Evolutionary conservation across 2,113 vertebrate species (phyloP).

Genomic region (Amia ocellicauda): DNA sequence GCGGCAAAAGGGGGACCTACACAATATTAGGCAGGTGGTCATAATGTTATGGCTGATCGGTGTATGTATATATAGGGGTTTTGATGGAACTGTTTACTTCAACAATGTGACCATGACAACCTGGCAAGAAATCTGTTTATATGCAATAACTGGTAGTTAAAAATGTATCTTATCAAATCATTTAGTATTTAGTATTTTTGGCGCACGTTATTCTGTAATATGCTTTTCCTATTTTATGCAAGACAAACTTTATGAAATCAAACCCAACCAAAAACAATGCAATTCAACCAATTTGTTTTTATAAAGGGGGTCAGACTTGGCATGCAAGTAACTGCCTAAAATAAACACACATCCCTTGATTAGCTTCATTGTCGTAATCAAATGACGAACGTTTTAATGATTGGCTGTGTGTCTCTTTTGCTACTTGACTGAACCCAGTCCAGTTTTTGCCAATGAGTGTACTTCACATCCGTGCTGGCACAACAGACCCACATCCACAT

Average conservation of each 20-base stretch:
- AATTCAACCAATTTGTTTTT: conserved; percentile 37
- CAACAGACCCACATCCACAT: background rate
- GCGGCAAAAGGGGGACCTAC: no score
- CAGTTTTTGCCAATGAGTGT: conserved; percentile 14
- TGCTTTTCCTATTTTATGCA: conserved; percentile 21
- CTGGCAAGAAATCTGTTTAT: background rate
- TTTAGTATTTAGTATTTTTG: background rate
- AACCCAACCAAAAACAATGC: conserved; percentile 48
- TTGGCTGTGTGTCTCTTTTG: conserved; percentile 26
- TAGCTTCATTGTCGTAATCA: conserved; percentile 59
- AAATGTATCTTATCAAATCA: background rate
- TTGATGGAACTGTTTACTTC: background rate
- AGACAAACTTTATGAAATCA: conserved; percentile 23
- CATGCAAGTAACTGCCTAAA: conserved; percentile 55
- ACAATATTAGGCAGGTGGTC: no score
- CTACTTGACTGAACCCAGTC: conserved; percentile 38
- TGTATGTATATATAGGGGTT: no score
- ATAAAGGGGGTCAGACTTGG: conserved; percentile 28
- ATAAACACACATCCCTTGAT: conserved; percentile 61
- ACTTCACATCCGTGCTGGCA: conserved; percentile 6
- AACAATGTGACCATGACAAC: background rate
- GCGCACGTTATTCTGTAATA: background rate
- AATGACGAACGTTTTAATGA: no score
- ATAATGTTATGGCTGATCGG: no score
- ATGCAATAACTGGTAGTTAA: background rate